phyloP scores from a whole-genome alignment of 2,797 vertebrate species.

The Clamator glandarius region DNA sequence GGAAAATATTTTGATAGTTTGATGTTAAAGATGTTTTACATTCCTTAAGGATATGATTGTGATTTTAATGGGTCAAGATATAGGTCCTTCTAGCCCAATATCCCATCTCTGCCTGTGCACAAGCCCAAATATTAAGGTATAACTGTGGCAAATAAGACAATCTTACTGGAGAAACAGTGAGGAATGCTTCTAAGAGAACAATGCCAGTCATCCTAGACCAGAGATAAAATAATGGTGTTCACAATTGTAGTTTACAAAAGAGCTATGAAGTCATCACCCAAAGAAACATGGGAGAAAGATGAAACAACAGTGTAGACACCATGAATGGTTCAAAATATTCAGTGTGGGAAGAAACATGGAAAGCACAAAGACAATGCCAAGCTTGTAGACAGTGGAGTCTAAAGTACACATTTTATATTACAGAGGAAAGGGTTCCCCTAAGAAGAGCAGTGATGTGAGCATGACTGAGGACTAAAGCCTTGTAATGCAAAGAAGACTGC shows the following conservation, averaged over 20 bases:
- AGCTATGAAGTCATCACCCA: not conserved
- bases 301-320: not conserved
- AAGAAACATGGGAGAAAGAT: not conserved
- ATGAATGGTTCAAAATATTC: not conserved
- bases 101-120: not conserved
- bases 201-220: not conserved
- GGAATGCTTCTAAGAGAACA: not conserved
- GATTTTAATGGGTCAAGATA: not conserved
- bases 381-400: not conserved
- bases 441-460: not conserved
- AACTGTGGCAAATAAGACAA: not conserved
- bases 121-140: not conserved
- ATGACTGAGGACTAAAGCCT: not conserved
- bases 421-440: not conserved
- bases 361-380: not conserved
- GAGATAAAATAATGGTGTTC: not conserved
- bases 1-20: not conserved
- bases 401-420: not conserved
- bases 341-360: not conserved
- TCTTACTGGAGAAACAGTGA: not conserved
- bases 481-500: not conserved
- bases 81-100: not conserved
- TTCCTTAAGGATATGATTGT: not conserved
- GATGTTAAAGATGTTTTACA: not conserved
- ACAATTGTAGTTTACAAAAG: not conserved